phyloP scores from a whole-genome alignment of 2,113 vertebrate species.

The Aegotheles bennettii region DNA sequence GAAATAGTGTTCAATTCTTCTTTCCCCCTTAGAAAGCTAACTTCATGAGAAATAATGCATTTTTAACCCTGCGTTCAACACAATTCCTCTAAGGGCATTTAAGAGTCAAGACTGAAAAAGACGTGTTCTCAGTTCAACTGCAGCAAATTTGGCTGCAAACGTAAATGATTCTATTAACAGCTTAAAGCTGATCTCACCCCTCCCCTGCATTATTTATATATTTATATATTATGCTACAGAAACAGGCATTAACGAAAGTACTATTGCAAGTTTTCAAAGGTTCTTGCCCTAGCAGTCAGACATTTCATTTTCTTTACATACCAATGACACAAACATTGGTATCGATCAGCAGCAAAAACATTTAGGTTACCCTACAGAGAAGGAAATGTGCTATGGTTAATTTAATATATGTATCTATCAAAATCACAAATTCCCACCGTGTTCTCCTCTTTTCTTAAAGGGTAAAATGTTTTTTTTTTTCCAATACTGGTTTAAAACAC shows the following conservation, averaged over 20 bases:
- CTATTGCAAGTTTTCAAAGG: neutral
- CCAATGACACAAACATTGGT: neutral
- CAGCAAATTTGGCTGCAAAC: neutral
- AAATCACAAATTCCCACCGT: neutral
- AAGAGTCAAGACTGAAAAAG: neutral
- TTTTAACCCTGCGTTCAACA: neutral
- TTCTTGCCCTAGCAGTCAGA: neutral
- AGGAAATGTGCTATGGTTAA: neutral
- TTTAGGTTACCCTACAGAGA: neutral
- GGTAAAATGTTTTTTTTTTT: conserved; percentile 15
- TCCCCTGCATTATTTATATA: neutral
- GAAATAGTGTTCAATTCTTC: neutral
- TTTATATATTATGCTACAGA: neutral
- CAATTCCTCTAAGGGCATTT: neutral
- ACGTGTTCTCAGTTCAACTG: neutral
- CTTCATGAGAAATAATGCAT: neutral
- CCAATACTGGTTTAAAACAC: no score
- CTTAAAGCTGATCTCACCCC: neutral
- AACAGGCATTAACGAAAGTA: neutral
- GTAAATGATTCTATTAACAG: neutral
- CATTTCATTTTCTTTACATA: neutral
- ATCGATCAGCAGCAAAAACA: neutral
- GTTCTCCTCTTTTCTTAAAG: neutral
- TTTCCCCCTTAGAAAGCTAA: neutral
- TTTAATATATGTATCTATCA: neutral